Base-by-base conservation (phyloP, 2,113 vertebrate genomes). In the Chamaea fasciata region DNA sequence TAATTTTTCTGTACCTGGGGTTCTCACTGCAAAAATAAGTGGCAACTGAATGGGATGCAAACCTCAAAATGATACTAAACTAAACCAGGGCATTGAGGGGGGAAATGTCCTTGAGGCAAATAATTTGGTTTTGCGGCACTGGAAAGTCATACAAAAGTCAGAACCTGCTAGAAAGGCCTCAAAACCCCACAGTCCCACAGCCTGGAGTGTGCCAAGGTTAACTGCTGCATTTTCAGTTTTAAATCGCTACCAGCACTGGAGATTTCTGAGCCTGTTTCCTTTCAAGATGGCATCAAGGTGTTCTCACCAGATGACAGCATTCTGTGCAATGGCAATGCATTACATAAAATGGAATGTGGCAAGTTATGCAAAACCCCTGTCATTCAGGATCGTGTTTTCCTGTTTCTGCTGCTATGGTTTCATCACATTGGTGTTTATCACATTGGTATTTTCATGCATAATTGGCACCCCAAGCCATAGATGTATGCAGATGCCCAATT, bases 381-480 rank as follows among this genome's bases (percentile, higher is more conserved):
- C 79, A 90, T 85, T 95, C 76, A 78, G 52, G 50, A 60, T 44
- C 83, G 19, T 70, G 64, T 88, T 92, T 96, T 93, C 69, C n/a
- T 71, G 33, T 86, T 96, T 88, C 71, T 95, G 63, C 56, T 90
- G 22, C 87, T 81, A 27, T 90, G 55, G 55, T 90, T 95, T 93
- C 87, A 85, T 90, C 79, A 86, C 67, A 56, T 33, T 62, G 30
- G 14, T 90, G 35, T 86, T 97, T 92, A 82, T 82, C 69, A 68
- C 5, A 0, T n/a, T 57, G 50, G 24, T 77, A 55, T 83, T 96
- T 92, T 92, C 80, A 56, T 89, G 88, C 80, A 83, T 90, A 95
- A 96, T 86, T 95, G 79, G 37, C 90, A 87, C 59, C 12, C 55
- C 8, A 31, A 94, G 74, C 62, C 49, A 65, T 33, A 62, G 46